Conservation (phyloP, 2,888 invertebrate genomes). For the Caenorhabditis sp. region DNA sequence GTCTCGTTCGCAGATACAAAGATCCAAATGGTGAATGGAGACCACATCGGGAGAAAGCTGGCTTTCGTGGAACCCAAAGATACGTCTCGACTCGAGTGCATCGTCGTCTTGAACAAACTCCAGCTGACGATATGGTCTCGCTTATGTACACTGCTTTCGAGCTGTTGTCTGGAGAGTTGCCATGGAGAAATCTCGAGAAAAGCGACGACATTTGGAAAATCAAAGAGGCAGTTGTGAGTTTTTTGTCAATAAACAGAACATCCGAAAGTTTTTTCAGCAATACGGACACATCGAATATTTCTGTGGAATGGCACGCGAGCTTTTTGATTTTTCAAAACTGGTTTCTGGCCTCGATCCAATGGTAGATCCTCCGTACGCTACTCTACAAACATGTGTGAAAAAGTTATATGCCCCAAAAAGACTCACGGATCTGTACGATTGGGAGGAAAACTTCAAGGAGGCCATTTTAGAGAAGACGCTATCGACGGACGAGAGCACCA, state of each 20-base stretch:
- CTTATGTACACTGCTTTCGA: slow-evolving; percentile 66
- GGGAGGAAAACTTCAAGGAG: slow-evolving; percentile 63
- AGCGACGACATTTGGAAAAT: slow-evolving; percentile 69
- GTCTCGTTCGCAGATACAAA: slow-evolving; percentile 73
- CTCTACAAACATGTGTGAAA: slow-evolving; percentile 50
- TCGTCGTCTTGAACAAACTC: slow-evolving; percentile 62
- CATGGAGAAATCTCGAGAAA: slow-evolving; percentile 64
- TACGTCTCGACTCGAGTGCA: slow-evolving; percentile 77
- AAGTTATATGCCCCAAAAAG: slow-evolving; percentile 44
- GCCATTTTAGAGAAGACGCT: slow-evolving; percentile 37
- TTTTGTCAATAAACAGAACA: not conserved
- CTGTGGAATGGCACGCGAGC: slow-evolving; percentile 4
- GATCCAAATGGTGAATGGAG: slow-evolving; percentile 67
- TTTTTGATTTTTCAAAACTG: slow-evolving; percentile 38
- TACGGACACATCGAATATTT: slow-evolving; percentile 31
- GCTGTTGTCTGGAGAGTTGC: slow-evolving; percentile 54
- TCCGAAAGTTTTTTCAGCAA: slow-evolving; percentile 32
- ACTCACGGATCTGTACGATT: slow-evolving; percentile 61
- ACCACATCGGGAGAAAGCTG: slow-evolving; percentile 63
- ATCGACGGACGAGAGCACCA: slow-evolving; percentile 30
- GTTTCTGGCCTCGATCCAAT: slow-evolving; percentile 49
- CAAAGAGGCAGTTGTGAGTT: slow-evolving; percentile 70
- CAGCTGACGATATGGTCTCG: slow-evolving; percentile 72
- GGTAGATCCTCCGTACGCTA: slow-evolving; percentile 50
- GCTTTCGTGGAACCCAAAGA: slow-evolving; percentile 76